A percentile compares a stretch with the other conserved stretches of the same genome.
phyloP scores from a whole-genome alignment of 1,140 invertebrate genomes.

The Nixonia krombeini region DNA sequence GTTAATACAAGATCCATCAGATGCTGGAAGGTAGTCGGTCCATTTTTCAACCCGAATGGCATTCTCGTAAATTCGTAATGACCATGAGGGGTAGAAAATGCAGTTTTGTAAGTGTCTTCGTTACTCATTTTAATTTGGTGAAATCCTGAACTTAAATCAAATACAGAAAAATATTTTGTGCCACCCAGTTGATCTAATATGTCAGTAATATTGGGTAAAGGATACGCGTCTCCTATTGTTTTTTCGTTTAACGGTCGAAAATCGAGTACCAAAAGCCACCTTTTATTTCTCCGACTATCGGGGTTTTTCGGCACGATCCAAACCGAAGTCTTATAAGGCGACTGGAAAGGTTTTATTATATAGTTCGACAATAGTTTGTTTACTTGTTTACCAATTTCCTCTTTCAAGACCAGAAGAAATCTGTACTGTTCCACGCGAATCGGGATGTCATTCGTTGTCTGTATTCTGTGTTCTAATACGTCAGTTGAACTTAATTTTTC shows the following conservation, averaged over 20 bases:
- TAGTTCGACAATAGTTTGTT: too few species aligned
- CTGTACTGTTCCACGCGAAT: too few species aligned
- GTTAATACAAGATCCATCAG: constrained; percentile 7
- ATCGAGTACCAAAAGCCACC: constrained; percentile 6
- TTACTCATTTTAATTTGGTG: constrained; percentile 3
- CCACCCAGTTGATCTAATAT: constrained; percentile 2
- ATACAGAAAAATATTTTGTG: constrained; percentile 1
- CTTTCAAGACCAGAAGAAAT: too few species aligned
- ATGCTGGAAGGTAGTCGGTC: constrained; percentile 6
- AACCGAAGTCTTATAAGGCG: too few species aligned
- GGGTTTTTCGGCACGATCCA: constrained; percentile 6
- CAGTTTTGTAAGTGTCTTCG: neutral
- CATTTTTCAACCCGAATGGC: constrained; percentile 3
- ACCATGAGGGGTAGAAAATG: neutral
- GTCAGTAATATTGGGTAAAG: neutral
- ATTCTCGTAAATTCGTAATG: constrained; percentile 1
- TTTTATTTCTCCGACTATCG: constrained; percentile 3
- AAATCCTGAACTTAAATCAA: constrained; percentile 8
- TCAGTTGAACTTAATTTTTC: too few species aligned
- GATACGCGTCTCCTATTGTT: constrained; percentile 1
- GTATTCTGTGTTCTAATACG: too few species aligned
- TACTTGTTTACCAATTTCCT: too few species aligned
- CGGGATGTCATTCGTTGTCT: too few species aligned
- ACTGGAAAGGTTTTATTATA: too few species aligned
- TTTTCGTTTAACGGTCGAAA: constrained; percentile 4